Conservation (phyloP, 2,113 vertebrate species). For the Pantherophis guttatus region DNA sequence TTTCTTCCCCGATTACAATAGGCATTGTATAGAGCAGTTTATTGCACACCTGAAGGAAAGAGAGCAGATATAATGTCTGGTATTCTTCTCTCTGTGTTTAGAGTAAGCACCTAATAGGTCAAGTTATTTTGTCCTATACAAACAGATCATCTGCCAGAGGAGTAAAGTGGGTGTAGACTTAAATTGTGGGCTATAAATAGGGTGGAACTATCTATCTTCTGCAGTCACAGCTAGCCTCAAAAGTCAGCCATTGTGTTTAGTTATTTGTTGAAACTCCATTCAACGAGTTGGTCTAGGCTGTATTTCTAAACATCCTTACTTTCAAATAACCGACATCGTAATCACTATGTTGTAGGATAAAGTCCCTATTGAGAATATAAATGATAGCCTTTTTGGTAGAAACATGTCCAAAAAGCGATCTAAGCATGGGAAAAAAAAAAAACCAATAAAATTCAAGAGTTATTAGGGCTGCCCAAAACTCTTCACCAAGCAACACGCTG, state of each 20-base stretch:
- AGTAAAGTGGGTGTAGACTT: neutral
- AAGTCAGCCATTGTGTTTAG: neutral
- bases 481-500: neutral
- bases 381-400: neutral
- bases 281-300: neutral
- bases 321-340: neutral
- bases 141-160: neutral
- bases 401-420: neutral
- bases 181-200: slow-evolving; percentile 14
- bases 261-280: neutral
- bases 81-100: neutral
- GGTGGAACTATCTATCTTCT: neutral
- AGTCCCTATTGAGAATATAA: neutral
- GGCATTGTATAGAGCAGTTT: neutral
- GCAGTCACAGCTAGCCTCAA: neutral
- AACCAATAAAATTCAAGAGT: neutral
- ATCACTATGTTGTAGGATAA: neutral
- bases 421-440: neutral
- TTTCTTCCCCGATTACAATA: neutral
- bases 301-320: neutral
- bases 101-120: neutral
- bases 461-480: neutral
- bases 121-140: neutral
- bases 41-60: neutral
- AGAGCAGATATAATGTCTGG: neutral